Conservation (phyloP, 2,888 invertebrate species). For the Pterobdella sp. region DNA sequence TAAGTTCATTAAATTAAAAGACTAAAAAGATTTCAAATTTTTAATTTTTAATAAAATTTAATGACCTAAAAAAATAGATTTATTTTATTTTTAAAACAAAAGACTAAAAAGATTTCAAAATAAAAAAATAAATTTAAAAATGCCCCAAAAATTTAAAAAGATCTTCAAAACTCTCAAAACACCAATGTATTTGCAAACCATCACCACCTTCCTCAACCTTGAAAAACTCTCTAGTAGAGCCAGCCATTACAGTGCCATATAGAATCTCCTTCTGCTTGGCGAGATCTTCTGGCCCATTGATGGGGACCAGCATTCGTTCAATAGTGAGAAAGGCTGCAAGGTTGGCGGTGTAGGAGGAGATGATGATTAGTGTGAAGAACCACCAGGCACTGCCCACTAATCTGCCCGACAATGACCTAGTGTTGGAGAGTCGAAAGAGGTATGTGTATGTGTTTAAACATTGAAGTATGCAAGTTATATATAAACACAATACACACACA, state of each 20-base stretch:
- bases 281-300: slow-evolving; percentile 81
- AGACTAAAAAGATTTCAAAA: background rate
- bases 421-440: background rate
- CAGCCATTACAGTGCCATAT: slow-evolving; percentile 62
- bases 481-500: background rate
- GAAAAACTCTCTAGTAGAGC: slow-evolving; percentile 81
- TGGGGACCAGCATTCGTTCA: slow-evolving; percentile 87
- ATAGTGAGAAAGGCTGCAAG: slow-evolving; percentile 86
- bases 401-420: slow-evolving; percentile 70
- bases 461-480: background rate
- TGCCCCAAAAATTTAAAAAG: background rate
- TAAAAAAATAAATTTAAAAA: background rate
- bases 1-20: too few species aligned
- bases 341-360: slow-evolving; percentile 93
- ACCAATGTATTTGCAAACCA: background rate
- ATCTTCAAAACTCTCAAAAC: background rate
- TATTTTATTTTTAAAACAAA: background rate
- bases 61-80: too few species aligned
- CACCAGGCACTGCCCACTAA: slow-evolving; percentile 76
- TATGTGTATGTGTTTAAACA: background rate
- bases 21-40: too few species aligned
- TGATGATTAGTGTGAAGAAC: slow-evolving; percentile 61
- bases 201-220: slow-evolving; percentile 54
- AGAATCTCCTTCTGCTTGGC: slow-evolving; percentile 61
- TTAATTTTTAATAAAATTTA: too few species aligned